Percentiles rank a stretch among this genome's conserved stretches.
These are phyloP conservation scores for Drosophila tripunctata DNA, from an alignment of 2,888 invertebrate species.

Conservation along the genomic window DNA sequence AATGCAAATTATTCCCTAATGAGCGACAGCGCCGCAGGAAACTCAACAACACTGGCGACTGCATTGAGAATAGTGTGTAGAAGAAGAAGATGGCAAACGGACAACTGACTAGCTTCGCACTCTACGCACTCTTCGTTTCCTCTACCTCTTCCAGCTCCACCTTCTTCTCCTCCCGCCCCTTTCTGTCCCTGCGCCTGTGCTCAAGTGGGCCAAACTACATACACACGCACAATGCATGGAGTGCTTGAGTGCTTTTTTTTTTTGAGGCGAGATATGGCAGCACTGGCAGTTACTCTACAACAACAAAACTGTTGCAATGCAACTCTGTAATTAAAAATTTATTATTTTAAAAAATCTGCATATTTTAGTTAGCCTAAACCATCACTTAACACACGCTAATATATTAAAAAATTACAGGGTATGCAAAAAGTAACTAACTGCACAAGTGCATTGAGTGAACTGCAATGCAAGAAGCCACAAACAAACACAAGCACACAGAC, in stretches of 20 bases:
- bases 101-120: slow-evolving; percentile 26
- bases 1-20: slow-evolving; percentile 72
- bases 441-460: slow-evolving; percentile 68
- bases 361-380: neutral
- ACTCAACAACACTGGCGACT: slow-evolving; percentile 72
- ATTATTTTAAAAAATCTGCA: neutral
- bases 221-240: slow-evolving; percentile 43
- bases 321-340: too few species aligned
- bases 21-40: slow-evolving; percentile 71
- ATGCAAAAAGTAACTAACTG: slow-evolving; percentile 26
- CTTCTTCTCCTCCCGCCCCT: neutral
- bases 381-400: neutral
- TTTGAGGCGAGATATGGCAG: neutral
- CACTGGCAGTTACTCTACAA: neutral
- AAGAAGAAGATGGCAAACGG: slow-evolving; percentile 30
- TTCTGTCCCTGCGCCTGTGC: slow-evolving; percentile 61
- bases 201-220: slow-evolving; percentile 63
- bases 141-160: too few species aligned
- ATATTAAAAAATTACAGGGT: neutral
- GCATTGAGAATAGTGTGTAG: slow-evolving; percentile 69
- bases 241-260: neutral
- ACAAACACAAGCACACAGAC: slow-evolving; percentile 23
- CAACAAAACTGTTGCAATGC: too few species aligned
- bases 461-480: slow-evolving; percentile 70
- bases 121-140: neutral